A percentile compares a stretch with the other conserved stretches of the same genome.
Evolutionary conservation across 2,113 vertebrate genomes (phyloP).

Genomic region (Pterocles gutturalis): DNA sequence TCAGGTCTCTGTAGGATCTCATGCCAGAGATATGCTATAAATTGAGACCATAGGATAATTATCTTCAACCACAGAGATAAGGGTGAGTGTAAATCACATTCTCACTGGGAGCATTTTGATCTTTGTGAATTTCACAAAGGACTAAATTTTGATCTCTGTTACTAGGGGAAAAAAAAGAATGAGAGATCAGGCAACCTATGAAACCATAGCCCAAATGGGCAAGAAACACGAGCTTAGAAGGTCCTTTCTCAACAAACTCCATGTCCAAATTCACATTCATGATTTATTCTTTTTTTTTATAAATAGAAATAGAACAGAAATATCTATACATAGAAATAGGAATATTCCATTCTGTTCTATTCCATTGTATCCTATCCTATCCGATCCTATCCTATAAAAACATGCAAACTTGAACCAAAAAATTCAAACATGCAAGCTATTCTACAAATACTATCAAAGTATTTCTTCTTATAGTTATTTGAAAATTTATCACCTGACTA

Average conservation of each 20-base stretch:
- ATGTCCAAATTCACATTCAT: neutral
- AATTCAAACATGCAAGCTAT: constrained; percentile 42
- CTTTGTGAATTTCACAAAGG: constrained; percentile 28
- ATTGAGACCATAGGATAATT: neutral
- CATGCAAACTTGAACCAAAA: neutral
- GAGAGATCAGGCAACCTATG: neutral
- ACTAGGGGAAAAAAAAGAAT: neutral
- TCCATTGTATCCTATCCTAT: too few species aligned
- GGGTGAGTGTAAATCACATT: neutral
- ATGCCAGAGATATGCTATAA: neutral
- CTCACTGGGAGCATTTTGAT: neutral
- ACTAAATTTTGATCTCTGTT: neutral
- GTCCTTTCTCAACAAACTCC: neutral
- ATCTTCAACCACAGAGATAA: neutral
- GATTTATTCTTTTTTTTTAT: neutral
- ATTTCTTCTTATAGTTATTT: constrained; percentile 5
- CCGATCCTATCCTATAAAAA: neutral
- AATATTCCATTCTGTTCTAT: neutral
- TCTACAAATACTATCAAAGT: constrained; percentile 37
- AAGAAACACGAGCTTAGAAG: neutral
- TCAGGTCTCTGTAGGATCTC: neutral
- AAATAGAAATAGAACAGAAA: neutral
- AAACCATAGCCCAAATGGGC: neutral
- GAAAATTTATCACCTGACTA: neutral
- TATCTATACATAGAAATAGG: neutral